Conservation (phyloP, 2,888 invertebrate species). For the Orchesella flavescens region DNA sequence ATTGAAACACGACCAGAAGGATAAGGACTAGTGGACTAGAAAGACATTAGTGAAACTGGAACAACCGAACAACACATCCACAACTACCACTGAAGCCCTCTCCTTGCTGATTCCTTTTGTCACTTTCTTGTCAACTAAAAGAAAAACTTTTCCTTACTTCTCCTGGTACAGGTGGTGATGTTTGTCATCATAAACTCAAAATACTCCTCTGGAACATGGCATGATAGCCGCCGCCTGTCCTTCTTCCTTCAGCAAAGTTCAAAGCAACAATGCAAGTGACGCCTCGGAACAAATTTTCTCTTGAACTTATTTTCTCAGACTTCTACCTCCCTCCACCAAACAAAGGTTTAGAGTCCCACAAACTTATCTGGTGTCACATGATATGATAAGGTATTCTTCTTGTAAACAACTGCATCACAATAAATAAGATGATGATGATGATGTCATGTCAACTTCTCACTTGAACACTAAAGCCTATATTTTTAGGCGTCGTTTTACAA, state of each 20-base stretch:
- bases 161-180: background rate
- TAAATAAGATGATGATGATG: too few relatives aligned
- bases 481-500: too few relatives aligned
- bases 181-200: background rate
- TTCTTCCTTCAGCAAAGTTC: background rate
- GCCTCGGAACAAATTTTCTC: too few relatives aligned
- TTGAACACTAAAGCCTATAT: too few relatives aligned
- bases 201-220: too few relatives aligned
- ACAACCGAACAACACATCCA: background rate
- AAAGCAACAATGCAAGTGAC: too few relatives aligned
- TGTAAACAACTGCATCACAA: too few relatives aligned
- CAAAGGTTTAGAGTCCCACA: background rate
- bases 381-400: too few relatives aligned
- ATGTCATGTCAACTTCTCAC: too few relatives aligned
- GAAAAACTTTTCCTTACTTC: slow-evolving; percentile 1
- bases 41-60: slow-evolving; percentile 5
- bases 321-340: background rate
- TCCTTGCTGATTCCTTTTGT: slow-evolving; percentile 36
- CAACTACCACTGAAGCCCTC: background rate
- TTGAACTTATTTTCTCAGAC: background rate
- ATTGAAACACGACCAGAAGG: slow-evolving; percentile 51
- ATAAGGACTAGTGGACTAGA: slow-evolving; percentile 65
- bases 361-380: too few relatives aligned
- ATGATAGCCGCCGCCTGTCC: too few relatives aligned
- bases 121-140: background rate